Evolutionary conservation across 2,113 vertebrate genomes (phyloP).

Genomic region (Pheucticus melanocephalus): DNA sequence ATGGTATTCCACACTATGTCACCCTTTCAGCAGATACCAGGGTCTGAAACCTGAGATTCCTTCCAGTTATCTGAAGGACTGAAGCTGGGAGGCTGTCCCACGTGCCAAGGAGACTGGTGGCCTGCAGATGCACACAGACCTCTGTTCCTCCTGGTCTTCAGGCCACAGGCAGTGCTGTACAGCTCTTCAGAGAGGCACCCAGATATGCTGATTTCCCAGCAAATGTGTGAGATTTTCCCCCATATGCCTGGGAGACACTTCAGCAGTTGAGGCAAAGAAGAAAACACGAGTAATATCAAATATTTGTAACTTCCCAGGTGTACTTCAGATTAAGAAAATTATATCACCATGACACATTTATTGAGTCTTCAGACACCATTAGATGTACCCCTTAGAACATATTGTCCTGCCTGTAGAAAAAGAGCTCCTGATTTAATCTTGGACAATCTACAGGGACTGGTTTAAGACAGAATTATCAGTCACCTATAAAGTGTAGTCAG

Average conservation of each 20-base stretch:
- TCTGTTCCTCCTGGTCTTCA: background rate
- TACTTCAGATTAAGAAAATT: background rate
- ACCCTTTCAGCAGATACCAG: background rate
- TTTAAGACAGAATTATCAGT: background rate
- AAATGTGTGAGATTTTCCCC: background rate
- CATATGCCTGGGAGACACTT: background rate
- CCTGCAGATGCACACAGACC: background rate
- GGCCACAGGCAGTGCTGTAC: background rate
- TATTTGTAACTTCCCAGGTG: background rate
- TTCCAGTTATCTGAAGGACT: background rate
- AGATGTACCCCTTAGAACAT: background rate
- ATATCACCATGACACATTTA: background rate
- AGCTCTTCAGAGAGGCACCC: background rate
- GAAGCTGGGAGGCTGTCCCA: background rate
- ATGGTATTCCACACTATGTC: fast-evolving
- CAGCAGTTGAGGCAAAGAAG: background rate
- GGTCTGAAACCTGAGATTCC: background rate
- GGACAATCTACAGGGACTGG: background rate
- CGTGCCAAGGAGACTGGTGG: background rate
- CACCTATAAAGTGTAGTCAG: background rate
- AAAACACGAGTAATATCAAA: background rate
- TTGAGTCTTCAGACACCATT: background rate
- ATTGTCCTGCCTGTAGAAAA: background rate
- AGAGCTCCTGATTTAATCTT: background rate
- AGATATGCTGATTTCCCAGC: background rate